Evolutionary conservation across 2,888 invertebrate species (phyloP).

Genomic region (Tiliacea aurago): DNA sequence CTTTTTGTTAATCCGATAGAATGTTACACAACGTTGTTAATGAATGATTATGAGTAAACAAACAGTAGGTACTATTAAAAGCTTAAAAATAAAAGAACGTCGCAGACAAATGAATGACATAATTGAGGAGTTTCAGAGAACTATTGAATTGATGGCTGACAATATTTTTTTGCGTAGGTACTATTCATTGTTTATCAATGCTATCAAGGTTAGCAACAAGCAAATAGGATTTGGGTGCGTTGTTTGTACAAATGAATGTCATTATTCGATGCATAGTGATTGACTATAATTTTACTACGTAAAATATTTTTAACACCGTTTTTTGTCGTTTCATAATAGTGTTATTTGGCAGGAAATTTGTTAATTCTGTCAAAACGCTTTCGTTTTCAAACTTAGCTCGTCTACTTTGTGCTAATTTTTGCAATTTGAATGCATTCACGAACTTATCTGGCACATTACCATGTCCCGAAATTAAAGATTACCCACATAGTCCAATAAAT

Average conservation of each 20-base stretch:
- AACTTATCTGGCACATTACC: slow-evolving; percentile 1
- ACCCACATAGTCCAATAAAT: slow-evolving; percentile 35
- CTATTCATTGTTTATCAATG: slow-evolving; percentile 37
- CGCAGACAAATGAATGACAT: slow-evolving; percentile 43
- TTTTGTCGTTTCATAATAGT: neutral
- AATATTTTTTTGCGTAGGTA: slow-evolving; percentile 46
- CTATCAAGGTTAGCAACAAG: slow-evolving; percentile 53
- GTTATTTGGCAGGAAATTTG: neutral
- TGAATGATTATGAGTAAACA: slow-evolving; percentile 16
- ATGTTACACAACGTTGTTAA: slow-evolving; percentile 31
- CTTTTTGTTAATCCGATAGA: slow-evolving; percentile 1
- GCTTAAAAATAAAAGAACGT: slow-evolving; percentile 26
- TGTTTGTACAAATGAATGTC: slow-evolving; percentile 47
- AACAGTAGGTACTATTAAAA: slow-evolving; percentile 1
- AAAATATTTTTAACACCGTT: slow-evolving; percentile 18
- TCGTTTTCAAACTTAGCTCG: slow-evolving; percentile 4
- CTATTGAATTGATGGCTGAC: slow-evolving; percentile 18
- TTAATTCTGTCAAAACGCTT: slow-evolving; percentile 4
- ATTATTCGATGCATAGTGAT: slow-evolving; percentile 40
- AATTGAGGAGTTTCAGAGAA: slow-evolving; percentile 43
- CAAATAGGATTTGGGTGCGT: slow-evolving; percentile 56
- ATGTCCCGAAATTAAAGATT: slow-evolving; percentile 19
- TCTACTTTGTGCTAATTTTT: slow-evolving; percentile 1
- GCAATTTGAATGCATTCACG: neutral
- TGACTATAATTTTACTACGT: slow-evolving; percentile 13